Percentiles rank a stretch among this genome's conserved stretches.
Conservation (phyloP, 2,888 invertebrate genomes). For the Margaritifera margaritifera region DNA sequence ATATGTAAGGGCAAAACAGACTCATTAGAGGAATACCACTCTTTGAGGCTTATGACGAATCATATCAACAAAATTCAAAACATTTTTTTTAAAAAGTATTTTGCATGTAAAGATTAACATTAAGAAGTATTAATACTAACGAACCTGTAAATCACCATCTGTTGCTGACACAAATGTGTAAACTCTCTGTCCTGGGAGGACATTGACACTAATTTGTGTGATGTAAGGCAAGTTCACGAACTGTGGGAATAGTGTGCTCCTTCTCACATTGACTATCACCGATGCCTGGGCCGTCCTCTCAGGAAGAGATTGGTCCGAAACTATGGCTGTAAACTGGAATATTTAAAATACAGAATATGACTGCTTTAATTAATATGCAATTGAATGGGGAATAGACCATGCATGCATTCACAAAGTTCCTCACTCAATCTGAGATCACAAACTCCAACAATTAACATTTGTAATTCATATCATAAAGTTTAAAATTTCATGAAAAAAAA, state of each 20-base stretch:
- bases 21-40: too few species aligned
- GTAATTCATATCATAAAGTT: too few species aligned
- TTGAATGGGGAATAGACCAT: background rate
- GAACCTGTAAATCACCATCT: conserved; percentile 45
- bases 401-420: too few species aligned
- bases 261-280: conserved; percentile 51
- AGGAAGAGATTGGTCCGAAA: conserved; percentile 55
- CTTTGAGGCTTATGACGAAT: too few species aligned
- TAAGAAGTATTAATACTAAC: background rate
- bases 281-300: conserved; percentile 48
- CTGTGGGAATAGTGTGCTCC: conserved; percentile 44
- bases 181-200: conserved; percentile 41
- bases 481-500: too few species aligned
- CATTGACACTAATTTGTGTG: conserved; percentile 28
- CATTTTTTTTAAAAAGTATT: too few species aligned
- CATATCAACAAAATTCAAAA: too few species aligned
- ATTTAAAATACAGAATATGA: background rate
- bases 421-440: background rate
- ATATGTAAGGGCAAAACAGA: too few species aligned
- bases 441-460: too few species aligned
- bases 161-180: conserved; percentile 38
- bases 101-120: background rate
- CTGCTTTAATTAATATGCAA: background rate
- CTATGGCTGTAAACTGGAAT: conserved; percentile 59
- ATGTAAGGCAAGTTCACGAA: conserved; percentile 46